Evolutionary conservation across 1,140 invertebrate species (phyloP).

Genomic region (Parapsyche elsis): DNA sequence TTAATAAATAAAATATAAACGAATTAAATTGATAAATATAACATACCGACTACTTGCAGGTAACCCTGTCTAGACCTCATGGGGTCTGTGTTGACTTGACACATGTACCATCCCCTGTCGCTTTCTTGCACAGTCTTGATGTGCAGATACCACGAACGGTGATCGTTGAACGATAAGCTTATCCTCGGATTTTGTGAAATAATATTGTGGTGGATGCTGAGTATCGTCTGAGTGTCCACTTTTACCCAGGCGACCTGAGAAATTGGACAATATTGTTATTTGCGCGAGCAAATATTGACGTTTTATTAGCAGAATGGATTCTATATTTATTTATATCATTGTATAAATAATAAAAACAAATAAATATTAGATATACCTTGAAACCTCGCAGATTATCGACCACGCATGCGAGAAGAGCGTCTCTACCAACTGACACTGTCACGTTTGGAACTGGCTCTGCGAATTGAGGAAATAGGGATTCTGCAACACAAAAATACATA

Average conservation of each 20-base stretch:
- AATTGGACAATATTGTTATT: conserved; percentile 5
- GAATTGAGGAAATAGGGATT: conserved; percentile 79
- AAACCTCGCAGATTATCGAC: conserved; percentile 91
- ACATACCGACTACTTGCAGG: conserved; percentile 87
- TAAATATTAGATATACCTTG: too few species aligned
- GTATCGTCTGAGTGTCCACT: conserved; percentile 90
- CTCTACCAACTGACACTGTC: conserved; percentile 88
- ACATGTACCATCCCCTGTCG: conserved; percentile 88
- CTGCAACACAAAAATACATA: conserved; percentile 60
- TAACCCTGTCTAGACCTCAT: conserved; percentile 87
- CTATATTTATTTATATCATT: not conserved
- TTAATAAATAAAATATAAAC: too few species aligned
- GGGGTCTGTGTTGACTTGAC: conserved; percentile 86
- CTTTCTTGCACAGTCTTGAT: conserved; percentile 85
- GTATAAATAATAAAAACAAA: not conserved
- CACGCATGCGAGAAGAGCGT: conserved; percentile 91
- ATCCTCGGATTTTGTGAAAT: conserved; percentile 90
- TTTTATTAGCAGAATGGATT: not conserved
- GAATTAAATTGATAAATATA: conserved; percentile 15
- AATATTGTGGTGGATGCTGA: conserved; percentile 89
- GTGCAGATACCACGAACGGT: conserved; percentile 88
- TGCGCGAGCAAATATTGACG: not conserved
- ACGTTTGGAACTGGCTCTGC: conserved; percentile 93
- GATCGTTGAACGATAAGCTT: conserved; percentile 85
- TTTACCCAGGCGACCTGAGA: conserved; percentile 87